Base-by-base conservation (phyloP, 1,140 invertebrate species). In the Brachionus paranguensis region DNA sequence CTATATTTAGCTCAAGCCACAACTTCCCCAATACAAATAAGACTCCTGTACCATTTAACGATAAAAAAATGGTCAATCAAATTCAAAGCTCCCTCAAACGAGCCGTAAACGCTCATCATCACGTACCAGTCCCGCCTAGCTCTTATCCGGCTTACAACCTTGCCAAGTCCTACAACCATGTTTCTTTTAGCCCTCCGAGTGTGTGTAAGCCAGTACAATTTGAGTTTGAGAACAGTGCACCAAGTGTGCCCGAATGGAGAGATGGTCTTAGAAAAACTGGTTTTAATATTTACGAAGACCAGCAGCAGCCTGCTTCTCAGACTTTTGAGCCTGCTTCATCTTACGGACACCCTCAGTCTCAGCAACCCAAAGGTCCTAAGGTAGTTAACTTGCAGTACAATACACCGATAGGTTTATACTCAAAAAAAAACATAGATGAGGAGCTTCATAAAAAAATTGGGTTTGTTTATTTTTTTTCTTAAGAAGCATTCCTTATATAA, bases 341-440 rank as follows among this genome's bases (percentile, higher is more conserved):
- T 53, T 47, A 47, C 83, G 74, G 37, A 50, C 20, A 68, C n/a
- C 50, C 72, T 72, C 37, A 50, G 53, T 27, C 55, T 50, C 41
- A 76, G 12, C 60, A 76, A 84, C 64, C 65, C 68, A 37, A 81
- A 84, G 17, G n/a, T 41, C 45, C 85, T 41, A 68, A 64, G 43
- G 91, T 95, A 88, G 92, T 81, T 20, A 85, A 86, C 41, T 43
- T 84, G 20, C 86, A 86, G 64, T 86, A 86, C 83, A 86, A 86
- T 76, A 76, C 85, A 24, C 86, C 86, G n/a, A 86, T 86, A 41
- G 85, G 85, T 11, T 64, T 86, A 12, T 86, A 86, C 78, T 86
- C 86, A 17, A 85, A 45, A 60, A 53, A 85, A 45, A 86, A 86
- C 53, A 85, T 86, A 27, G 41, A 85, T 24, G 85, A 84, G 78